Percentiles rank a stretch among this genome's conserved stretches.
Evolutionary conservation across 2,113 vertebrate genomes (phyloP).

Genomic region (Orthochromis indermauri): DNA sequence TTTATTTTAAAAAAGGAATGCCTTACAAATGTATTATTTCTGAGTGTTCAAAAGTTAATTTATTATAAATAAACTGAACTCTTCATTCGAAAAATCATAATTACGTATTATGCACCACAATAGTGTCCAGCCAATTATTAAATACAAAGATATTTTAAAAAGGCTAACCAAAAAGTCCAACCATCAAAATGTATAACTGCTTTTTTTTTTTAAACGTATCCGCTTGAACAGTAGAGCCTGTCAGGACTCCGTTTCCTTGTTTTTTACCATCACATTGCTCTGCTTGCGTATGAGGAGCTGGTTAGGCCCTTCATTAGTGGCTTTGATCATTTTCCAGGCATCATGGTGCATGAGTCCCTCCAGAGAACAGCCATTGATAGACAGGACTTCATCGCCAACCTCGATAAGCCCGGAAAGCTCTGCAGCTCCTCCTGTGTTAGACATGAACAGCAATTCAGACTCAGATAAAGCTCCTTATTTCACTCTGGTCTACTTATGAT

Average conservation of each 20-base stretch:
- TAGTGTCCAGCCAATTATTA: neutral
- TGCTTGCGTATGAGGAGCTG: conserved; percentile 80
- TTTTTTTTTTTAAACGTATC: neutral
- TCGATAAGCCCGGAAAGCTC: conserved; percentile 82
- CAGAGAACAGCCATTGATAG: conserved; percentile 82
- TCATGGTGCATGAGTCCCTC: conserved; percentile 86
- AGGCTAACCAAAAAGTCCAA: neutral
- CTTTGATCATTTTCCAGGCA: conserved; percentile 90
- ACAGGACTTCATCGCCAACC: conserved; percentile 86
- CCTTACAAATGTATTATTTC: neutral
- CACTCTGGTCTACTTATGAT: neutral
- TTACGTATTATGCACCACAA: neutral
- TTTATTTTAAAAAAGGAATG: neutral
- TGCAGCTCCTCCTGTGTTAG: conserved; percentile 78
- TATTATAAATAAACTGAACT: conserved; percentile 3
- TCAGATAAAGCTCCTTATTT: neutral
- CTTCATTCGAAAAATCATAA: neutral
- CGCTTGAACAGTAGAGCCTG: neutral
- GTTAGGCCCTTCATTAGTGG: conserved; percentile 80
- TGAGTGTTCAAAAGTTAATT: neutral
- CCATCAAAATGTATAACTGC: neutral
- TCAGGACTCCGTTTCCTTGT: neutral
- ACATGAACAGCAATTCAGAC: neutral
- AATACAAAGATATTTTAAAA: neutral
- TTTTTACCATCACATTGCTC: conserved; percentile 54